Conservation (phyloP, 2,113 vertebrate species). For the Thomomys bottae region DNA sequence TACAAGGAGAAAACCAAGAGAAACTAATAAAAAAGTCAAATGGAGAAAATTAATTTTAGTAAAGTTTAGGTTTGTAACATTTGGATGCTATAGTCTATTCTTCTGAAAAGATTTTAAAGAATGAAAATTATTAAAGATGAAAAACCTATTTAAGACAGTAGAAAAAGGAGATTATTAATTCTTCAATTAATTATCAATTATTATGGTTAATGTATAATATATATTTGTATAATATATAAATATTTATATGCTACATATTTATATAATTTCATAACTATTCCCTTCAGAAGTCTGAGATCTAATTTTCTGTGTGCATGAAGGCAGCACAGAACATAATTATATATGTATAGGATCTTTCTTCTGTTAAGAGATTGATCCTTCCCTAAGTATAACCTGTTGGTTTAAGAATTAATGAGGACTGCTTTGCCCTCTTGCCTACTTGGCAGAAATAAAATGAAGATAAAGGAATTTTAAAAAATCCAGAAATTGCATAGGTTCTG, state of each 20-base stretch:
- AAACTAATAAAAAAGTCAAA: constrained; percentile 20
- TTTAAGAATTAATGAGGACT: background rate
- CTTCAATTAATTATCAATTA: background rate
- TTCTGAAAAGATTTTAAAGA: background rate
- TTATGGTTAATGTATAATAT: no score
- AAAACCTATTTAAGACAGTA: constrained; percentile 42
- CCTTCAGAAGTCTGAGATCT: background rate
- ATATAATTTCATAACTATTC: background rate
- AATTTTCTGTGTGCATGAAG: constrained; percentile 9
- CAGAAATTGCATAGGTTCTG: background rate
- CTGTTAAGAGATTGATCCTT: background rate
- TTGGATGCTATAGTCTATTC: background rate
- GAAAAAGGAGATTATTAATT: background rate
- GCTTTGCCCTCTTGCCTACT: background rate
- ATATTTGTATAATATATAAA: no score
- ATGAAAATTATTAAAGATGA: background rate
- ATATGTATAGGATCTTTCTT: background rate
- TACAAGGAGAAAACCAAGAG: constrained; percentile 19
- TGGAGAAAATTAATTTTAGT: constrained; percentile 53
- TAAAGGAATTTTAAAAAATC: background rate
- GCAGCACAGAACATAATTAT: background rate
- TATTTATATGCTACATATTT: no score
- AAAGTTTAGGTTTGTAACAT: constrained; percentile 41
- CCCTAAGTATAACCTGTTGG: background rate
- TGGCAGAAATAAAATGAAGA: constrained; percentile 30